These are phyloP conservation scores for Dryocosmus kuriphilus DNA, from an alignment of 2,888 invertebrate genomes.

Conservation along the genomic window DNA sequence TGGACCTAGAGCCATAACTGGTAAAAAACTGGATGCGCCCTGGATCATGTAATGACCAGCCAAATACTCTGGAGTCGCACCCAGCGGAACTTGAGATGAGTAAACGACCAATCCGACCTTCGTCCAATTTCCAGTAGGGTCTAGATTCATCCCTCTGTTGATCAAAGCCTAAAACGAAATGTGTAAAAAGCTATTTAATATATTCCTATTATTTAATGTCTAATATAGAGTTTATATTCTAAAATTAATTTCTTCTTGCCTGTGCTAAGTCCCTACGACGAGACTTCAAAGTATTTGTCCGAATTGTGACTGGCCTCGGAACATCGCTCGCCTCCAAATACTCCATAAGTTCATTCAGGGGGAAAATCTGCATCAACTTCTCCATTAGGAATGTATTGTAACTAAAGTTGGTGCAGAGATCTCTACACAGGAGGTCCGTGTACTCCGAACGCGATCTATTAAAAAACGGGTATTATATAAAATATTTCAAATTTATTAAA, in stretches of 20 bases:
- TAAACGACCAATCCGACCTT: slow-evolving; percentile 98
- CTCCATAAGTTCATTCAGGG: slow-evolving; percentile 91
- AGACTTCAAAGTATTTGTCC: slow-evolving; percentile 96
- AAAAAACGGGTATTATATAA: slow-evolving; percentile 51
- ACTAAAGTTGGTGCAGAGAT: slow-evolving; percentile 96
- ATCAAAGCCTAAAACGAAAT: slow-evolving; percentile 85
- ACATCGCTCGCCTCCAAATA: slow-evolving; percentile 98
- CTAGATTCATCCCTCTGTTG: slow-evolving; percentile 97
- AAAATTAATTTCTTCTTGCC: slow-evolving; percentile 67
- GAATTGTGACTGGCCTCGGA: slow-evolving; percentile 95
- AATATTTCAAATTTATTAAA: slow-evolving; percentile 77
- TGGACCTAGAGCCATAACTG: slow-evolving; percentile 98
- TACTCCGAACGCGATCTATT: slow-evolving; percentile 86
- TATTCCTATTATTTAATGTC: not conserved
- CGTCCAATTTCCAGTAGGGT: slow-evolving; percentile 99
- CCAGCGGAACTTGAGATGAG: slow-evolving; percentile 96
- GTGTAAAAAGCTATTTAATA: not conserved
- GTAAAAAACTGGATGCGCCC: slow-evolving; percentile 97
- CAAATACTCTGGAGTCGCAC: slow-evolving; percentile 99
- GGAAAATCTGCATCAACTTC: slow-evolving; percentile 93
- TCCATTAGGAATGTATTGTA: slow-evolving; percentile 98
- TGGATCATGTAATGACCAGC: slow-evolving; percentile 98
- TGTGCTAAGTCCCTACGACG: slow-evolving; percentile 95
- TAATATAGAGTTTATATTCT: not conserved
- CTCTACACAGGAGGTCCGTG: slow-evolving; percentile 86